phyloP scores from a whole-genome alignment of 2,797 vertebrate genomes.

The Gymnothorax javanicus region DNA sequence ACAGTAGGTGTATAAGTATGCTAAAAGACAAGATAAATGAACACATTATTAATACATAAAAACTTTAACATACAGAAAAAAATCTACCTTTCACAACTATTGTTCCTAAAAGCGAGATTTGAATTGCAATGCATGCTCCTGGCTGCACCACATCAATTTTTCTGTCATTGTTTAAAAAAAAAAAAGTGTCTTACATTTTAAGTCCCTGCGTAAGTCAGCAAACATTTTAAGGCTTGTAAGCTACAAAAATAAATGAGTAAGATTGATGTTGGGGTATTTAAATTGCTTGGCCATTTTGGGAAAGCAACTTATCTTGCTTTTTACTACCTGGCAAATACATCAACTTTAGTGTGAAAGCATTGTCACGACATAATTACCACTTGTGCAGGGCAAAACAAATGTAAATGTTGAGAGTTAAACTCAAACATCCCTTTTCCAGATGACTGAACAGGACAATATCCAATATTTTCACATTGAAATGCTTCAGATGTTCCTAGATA shows the following conservation, averaged over 20 bases:
- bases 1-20: no score
- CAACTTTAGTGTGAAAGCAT: not conserved
- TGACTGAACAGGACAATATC: constrained; percentile 10
- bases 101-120: not conserved
- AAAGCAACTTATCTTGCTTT: not conserved
- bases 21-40: not conserved
- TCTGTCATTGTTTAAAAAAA: not conserved
- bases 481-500: not conserved
- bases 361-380: not conserved
- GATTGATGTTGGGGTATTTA: not conserved
- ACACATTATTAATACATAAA: not conserved
- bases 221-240: not conserved
- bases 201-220: not conserved
- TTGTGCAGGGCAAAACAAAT: not conserved
- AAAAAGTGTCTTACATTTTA: not conserved
- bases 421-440: not conserved
- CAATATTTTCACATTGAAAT: not conserved
- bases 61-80: not conserved
- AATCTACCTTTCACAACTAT: not conserved
- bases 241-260: not conserved
- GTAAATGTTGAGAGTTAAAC: not conserved
- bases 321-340: constrained; percentile 2
- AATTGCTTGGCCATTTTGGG: not conserved
- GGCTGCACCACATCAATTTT: not conserved
- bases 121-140: not conserved